Evolutionary conservation across 2,113 vertebrate species (phyloP), one percentile per base, ranked within the genome.

Genomic region (Microcebus jonahi): DNA sequence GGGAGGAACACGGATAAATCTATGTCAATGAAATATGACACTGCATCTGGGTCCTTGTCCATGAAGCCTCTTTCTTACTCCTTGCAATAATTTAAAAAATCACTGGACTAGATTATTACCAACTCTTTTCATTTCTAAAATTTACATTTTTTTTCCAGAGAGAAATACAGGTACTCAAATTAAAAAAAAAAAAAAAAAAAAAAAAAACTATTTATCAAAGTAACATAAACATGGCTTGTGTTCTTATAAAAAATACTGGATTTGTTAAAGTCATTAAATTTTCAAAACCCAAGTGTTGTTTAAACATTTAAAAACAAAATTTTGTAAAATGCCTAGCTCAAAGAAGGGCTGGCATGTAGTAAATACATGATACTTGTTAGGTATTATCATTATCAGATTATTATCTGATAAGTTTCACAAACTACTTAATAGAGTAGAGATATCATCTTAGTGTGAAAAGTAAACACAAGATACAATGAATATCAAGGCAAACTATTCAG

Each of bases 281-380:
- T 23, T 87, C 50, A 87, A 63, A 39, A 65, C 0, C 5, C 31
- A 29, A 2, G 10, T 67, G 4, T 61, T 48, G 2, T 92, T 55
- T 92, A 90, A 92, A 79, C 6, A 83, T 48, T 59, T 86, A 73
- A 87, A 87, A 53, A 48, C 29, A 42, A 67, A 75, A 59, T 50
- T 90, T 36, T 18, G 11, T 18, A 68, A 3, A 45, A 2, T 77
- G 27, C 27, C 59, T 61, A 55, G 57, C 50, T 90, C 57, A 39
- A 88, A 31, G 23, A 90, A 59, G 6, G 23, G 10, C 6, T 73
- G 81, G 5, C 1, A 9, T 42, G 42, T 6, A 73, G 5, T n/a
- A 73, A 95, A 36, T 67, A 12, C 4, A 3, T 7, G 9, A 5
- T 55, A 4, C 39, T 73, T 55, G 14, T 42, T 80, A 73, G 3